Percentiles rank a stretch among this genome's conserved stretches.
Evolutionary conservation across 2,797 vertebrate species (phyloP).

Genomic region (Notolabrus celidotus): DNA sequence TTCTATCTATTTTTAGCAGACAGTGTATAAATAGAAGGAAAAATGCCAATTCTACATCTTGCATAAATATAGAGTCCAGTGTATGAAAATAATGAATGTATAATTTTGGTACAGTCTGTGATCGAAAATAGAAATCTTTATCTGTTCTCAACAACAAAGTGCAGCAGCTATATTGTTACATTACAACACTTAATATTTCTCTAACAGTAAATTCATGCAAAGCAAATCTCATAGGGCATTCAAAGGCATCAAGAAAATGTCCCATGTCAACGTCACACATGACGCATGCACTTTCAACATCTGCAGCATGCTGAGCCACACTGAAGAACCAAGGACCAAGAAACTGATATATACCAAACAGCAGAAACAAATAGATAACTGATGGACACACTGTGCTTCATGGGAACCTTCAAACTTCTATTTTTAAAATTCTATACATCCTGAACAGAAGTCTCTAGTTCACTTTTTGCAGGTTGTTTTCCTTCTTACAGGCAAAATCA

Average conservation of each 20-base stretch:
- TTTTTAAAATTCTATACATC: conserved; percentile 4
- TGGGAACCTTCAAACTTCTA: background rate
- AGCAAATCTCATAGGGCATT: conserved; percentile 75
- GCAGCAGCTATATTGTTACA: conserved; percentile 38
- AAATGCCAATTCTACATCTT: conserved; percentile 57
- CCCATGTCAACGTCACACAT: conserved; percentile 44
- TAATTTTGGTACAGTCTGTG: conserved; percentile 63
- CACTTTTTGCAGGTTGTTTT: too few relatives aligned
- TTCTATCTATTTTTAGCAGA: conserved; percentile 48
- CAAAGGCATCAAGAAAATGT: conserved; percentile 66
- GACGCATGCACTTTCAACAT: conserved; percentile 61
- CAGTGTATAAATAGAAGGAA: conserved; percentile 61
- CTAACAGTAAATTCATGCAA: conserved; percentile 63
- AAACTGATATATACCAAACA: conserved; percentile 12
- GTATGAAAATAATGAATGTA: conserved; percentile 67
- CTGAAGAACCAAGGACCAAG: conserved; percentile 26
- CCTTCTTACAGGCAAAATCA: too few relatives aligned
- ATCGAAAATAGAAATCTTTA: conserved; percentile 69
- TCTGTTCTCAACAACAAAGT: conserved; percentile 39
- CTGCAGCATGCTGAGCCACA: conserved; percentile 56
- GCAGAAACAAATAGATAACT: conserved; percentile 26
- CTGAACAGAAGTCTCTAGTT: background rate
- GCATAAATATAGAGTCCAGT: conserved; percentile 62
- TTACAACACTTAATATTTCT: conserved; percentile 34
- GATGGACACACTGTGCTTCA: conserved; percentile 9